These are phyloP conservation scores for Saccopteryx leptura DNA, from an alignment of 2,113 vertebrate species.

Conservation along the genomic window DNA sequence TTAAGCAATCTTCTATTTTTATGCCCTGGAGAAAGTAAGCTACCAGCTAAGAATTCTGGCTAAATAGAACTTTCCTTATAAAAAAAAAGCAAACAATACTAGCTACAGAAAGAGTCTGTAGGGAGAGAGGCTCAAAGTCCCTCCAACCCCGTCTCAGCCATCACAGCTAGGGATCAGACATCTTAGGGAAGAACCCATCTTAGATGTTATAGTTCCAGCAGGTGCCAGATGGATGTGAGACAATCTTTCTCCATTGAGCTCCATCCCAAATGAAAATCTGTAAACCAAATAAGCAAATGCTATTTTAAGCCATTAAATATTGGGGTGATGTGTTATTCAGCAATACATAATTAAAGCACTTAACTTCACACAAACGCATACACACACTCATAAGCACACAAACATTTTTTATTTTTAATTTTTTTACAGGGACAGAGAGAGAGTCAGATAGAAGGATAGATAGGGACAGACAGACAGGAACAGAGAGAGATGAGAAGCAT, in stretches of 20 bases:
- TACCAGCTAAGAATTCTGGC: not conserved
- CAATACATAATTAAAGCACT: not conserved
- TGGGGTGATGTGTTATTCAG: not conserved
- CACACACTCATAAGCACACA: not conserved
- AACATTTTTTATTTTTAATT: not conserved
- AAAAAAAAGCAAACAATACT: not conserved
- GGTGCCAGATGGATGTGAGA: not conserved
- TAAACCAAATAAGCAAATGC: not conserved
- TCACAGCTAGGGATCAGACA: not conserved
- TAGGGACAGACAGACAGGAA: too few relatives aligned
- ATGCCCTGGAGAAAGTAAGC: not conserved
- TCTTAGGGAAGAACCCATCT: not conserved
- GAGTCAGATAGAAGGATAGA: too few relatives aligned
- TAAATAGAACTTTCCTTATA: not conserved
- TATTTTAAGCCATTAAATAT: not conserved
- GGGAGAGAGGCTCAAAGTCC: not conserved
- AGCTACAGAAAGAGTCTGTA: not conserved
- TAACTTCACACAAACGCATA: not conserved
- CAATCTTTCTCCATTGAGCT: not conserved
- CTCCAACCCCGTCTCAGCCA: too few relatives aligned
- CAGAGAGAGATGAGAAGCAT: too few relatives aligned
- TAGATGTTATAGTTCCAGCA: not conserved
- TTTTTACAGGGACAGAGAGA: too few relatives aligned
- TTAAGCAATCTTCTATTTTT: not conserved
- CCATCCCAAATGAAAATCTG: not conserved